These are phyloP conservation scores for Patagioenas fasciata DNA, from an alignment of 2,113 vertebrate genomes.

Conservation along the genomic window DNA sequence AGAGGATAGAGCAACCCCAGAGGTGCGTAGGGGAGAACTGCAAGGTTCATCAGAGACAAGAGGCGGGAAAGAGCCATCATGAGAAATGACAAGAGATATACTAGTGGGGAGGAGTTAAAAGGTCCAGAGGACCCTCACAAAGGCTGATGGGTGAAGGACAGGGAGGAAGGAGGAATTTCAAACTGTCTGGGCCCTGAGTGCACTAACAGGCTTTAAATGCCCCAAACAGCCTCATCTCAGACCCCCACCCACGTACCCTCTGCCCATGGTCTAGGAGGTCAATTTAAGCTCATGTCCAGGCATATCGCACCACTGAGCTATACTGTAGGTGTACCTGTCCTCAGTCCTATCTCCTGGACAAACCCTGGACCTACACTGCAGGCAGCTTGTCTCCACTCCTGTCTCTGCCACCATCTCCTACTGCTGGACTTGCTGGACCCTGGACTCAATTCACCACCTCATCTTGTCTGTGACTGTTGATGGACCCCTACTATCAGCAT, in stretches of 20 bases:
- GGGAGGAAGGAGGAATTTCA: not conserved
- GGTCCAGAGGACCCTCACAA: not conserved
- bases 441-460: not conserved
- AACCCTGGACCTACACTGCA: not conserved
- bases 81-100: not conserved
- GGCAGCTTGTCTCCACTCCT: not conserved
- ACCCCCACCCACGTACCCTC: accelerated
- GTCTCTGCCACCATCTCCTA: not conserved
- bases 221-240: not conserved
- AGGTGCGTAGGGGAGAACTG: not conserved
- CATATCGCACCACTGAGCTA: not conserved
- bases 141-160: not conserved
- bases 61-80: not conserved
- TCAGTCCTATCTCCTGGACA: not conserved
- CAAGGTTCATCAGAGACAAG: not conserved
- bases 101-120: not conserved
- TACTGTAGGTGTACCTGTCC: not conserved
- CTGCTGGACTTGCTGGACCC: accelerated
- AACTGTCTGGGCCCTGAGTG: not conserved
- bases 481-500: not conserved
- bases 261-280: not conserved
- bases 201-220: not conserved
- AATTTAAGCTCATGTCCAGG: not conserved
- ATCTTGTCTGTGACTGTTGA: not conserved
- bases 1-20: not conserved